Base-by-base conservation (phyloP, 2,888 invertebrate species). In the Drosophila niveifrons region DNA sequence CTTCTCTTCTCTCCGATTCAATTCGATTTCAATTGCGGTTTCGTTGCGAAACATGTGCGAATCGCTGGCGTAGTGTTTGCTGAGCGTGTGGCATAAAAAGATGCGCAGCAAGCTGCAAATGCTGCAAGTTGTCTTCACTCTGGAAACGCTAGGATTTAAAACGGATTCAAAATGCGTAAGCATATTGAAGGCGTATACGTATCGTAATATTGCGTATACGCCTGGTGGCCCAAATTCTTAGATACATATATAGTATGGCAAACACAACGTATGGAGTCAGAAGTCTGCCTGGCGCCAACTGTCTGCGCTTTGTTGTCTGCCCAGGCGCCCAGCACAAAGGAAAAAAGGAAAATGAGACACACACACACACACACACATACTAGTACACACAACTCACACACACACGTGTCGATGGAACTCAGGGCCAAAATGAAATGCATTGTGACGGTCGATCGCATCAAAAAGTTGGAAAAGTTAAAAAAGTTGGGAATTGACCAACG, bases 261-360 rank as follows among this genome's bases (percentile, higher is more conserved):
- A 17, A 17, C 23, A 34, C n/a, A 17, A 10, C 34, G 15, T 44
- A 55, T 58, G 62, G 58, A 66, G 15, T 15, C 48, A 41, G 18
- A 78, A 78, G 88, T 70, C 82, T 73, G 79, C 68, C 76, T 85
- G 82, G 88, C 82, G 88, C 88, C 82, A 88, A 61, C 18, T 63
- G 62, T 75, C 71, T 68, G 67, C 59, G 71, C 67, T 72, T 71
- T 71, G 55, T 67, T 75, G 75, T 75, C 74, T 63, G 66, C 61
- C 66, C 64, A 55, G 76, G 36, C 70, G 59, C 57, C 66, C 18
- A 39, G 23, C 44, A 51, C 31, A 53, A 48, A 41, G 34, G n/a
- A 44, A 39, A 29, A 44, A 43, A 13, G 17, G 6, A 23, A 44
- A 31, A 50, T 13, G n/a, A 29, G 10, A 29, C 18, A 46, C 44